Evolutionary conservation across 2,888 invertebrate species (phyloP).

Genomic region (Synanthedon myopaeformis): DNA sequence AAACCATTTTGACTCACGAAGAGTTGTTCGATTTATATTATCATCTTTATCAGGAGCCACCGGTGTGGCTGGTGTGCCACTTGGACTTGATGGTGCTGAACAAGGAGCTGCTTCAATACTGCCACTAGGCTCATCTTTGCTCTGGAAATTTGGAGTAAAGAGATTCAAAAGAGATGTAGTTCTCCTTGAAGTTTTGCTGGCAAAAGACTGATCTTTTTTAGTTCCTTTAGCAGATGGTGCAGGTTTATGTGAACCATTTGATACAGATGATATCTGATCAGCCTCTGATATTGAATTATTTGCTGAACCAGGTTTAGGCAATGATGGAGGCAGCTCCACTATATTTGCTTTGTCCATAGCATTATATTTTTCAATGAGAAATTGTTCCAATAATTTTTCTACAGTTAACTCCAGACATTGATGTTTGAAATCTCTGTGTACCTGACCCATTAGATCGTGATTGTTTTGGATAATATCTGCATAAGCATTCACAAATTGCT

Average conservation of each 20-base stretch:
- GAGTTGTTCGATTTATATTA: slow-evolving; percentile 79
- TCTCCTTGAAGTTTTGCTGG: slow-evolving; percentile 86
- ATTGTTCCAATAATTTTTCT: slow-evolving; percentile 91
- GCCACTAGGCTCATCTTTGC: slow-evolving; percentile 76
- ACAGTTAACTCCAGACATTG: slow-evolving; percentile 93
- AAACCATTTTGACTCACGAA: slow-evolving; percentile 92
- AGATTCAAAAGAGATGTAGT: slow-evolving; percentile 95
- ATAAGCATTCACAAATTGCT: slow-evolving; percentile 91
- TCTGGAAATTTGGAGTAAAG: slow-evolving; percentile 96
- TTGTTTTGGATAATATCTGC: slow-evolving; percentile 89
- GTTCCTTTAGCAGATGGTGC: slow-evolving; percentile 59
- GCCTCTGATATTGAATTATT: slow-evolving; percentile 67
- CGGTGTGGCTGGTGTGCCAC: slow-evolving; percentile 72
- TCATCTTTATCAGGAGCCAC: slow-evolving; percentile 65
- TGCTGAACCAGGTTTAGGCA: slow-evolving; percentile 59
- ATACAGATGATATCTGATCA: slow-evolving; percentile 60
- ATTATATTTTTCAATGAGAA: slow-evolving; percentile 92
- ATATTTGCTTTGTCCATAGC: slow-evolving; percentile 93
- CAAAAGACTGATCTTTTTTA: slow-evolving; percentile 75
- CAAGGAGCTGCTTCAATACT: slow-evolving; percentile 73
- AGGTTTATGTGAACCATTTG: slow-evolving; percentile 63
- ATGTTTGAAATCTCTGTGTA: slow-evolving; percentile 92
- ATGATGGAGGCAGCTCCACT: slow-evolving; percentile 50
- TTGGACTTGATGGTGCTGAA: slow-evolving; percentile 81
- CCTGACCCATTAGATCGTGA: slow-evolving; percentile 91